Evolutionary conservation across 2,888 invertebrate species (phyloP), one percentile per base, ranked within the genome.

Genomic region (Troides oblongomaculatus): DNA sequence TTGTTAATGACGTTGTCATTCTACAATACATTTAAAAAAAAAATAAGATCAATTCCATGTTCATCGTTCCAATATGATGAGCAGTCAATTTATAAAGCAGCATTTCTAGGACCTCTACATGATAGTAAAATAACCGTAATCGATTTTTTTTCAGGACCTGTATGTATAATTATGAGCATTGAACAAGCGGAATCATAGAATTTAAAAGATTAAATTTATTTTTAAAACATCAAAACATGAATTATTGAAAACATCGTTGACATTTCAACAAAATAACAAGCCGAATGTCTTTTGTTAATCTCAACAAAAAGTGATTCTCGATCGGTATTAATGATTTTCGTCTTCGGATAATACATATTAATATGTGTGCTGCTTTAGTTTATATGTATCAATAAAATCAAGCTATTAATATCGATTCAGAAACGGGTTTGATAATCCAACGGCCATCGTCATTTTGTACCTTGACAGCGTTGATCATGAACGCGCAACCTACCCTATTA

Each of bases 401-500:
- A 53, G 36, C 60, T 57, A 43, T 57, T 57, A 61, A 70, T 67
- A 70, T 64, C 67, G 46, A 67, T 60, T 59, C 59, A 18, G 36
- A 57, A 67, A 70, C 70, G 25, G 61, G 70, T 70, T 70, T 43
- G 74, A 73, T 73, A 76, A 81, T 82, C 81, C 78, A 77, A 80
- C 79, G 80, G 77, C 71, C 71, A 71, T 68, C 63, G 58, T 68
- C 62, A 59, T 61, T 67, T 67, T 73, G 68, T 72, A 74, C 72
- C 72, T 73, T 73, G 74, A 72, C 74, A 77, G 73, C 76, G 77
- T 76, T 76, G 77, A 77, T 77, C 76, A 76, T 76, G 77, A 78
- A 78, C 74, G 75, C 72, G 73, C 77, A 77, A 78, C 78, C 78
- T 79, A 80, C 79, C 78, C 78, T 79, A 77, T 79, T 77, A 78